Conservation (phyloP, 2,797 vertebrate genomes). For the Acipenser oxyrinchus region DNA sequence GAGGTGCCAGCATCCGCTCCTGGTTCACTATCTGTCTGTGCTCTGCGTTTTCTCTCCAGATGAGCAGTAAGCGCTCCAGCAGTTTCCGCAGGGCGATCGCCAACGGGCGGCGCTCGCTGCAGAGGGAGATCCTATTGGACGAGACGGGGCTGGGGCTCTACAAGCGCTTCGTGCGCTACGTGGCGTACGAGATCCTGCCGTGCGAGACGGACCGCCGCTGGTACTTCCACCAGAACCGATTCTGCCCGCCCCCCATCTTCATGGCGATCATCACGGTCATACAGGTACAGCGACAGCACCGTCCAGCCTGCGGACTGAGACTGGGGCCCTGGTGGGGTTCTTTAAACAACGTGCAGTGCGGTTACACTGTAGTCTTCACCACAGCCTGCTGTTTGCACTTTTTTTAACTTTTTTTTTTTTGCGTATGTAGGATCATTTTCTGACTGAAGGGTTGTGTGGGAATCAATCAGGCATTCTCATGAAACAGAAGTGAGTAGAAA, state of each 20-base stretch:
- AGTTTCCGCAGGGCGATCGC: constrained; percentile 94
- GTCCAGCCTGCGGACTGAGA: background rate
- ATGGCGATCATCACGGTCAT: constrained; percentile 87
- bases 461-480: too few relatives aligned
- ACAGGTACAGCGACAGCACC: constrained; percentile 59
- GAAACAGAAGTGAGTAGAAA: too few relatives aligned
- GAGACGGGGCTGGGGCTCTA: constrained; percentile 91
- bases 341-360: too few relatives aligned
- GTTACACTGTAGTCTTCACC: too few relatives aligned
- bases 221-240: constrained; percentile 95
- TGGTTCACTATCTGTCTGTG: constrained; percentile 1
- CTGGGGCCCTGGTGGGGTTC: too few relatives aligned
- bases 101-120: constrained; percentile 88
- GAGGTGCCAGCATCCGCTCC: too few relatives aligned
- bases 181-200: constrained; percentile 95
- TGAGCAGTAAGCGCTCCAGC: constrained; percentile 94
- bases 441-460: too few relatives aligned
- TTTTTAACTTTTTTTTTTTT: too few relatives aligned
- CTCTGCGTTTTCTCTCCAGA: constrained; percentile 51
- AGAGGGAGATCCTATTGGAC: constrained; percentile 85
- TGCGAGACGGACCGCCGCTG: constrained; percentile 94
- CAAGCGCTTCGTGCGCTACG: constrained; percentile 95
- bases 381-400: too few relatives aligned
- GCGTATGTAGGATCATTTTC: too few relatives aligned
- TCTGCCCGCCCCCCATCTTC: constrained; percentile 87